A percentile compares a stretch with the other conserved stretches of the same genome.
Conservation (phyloP, 2,797 vertebrate species). For the Remorina albescens region DNA sequence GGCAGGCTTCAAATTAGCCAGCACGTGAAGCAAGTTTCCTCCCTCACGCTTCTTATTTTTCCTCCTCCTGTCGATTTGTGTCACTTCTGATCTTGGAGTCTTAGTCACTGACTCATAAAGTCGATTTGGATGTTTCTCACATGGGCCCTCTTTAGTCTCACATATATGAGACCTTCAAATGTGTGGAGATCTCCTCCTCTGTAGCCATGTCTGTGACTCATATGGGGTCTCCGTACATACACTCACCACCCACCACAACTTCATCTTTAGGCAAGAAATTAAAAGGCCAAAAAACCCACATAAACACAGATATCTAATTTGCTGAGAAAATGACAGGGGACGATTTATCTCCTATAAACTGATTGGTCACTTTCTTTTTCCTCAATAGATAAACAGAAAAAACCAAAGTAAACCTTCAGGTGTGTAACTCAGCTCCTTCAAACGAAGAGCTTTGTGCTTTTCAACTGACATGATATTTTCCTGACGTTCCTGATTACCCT, state of each 20-base stretch:
- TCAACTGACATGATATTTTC: conserved; percentile 37
- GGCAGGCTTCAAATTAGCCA: conserved; percentile 76
- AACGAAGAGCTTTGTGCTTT: conserved; percentile 19
- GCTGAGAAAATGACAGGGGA: conserved; percentile 55
- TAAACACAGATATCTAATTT: conserved; percentile 56
- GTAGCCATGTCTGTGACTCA: conserved; percentile 60
- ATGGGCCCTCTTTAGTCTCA: conserved; percentile 60
- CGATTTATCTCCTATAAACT: conserved; percentile 32
- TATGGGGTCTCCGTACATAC: conserved; percentile 49
- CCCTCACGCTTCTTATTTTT: conserved; percentile 29
- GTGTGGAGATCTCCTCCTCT: conserved; percentile 41
- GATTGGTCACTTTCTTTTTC: conserved; percentile 38
- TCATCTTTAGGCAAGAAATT: conserved; percentile 64
- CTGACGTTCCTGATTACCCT: conserved; percentile 4
- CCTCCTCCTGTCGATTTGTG: conserved; percentile 56
- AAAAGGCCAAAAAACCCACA: conserved; percentile 71
- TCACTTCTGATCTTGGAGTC: conserved; percentile 56
- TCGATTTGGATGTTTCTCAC: conserved; percentile 61
- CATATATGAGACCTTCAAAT: conserved; percentile 43
- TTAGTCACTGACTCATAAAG: conserved; percentile 71
- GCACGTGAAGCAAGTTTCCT: conserved; percentile 57
- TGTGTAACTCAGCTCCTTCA: conserved; percentile 49
- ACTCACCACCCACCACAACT: conserved; percentile 58
- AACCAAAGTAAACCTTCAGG: conserved; percentile 44
- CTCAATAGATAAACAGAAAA: conserved; percentile 24